Base-by-base conservation (phyloP, 2,888 invertebrate genomes). In the Altica lythri region DNA sequence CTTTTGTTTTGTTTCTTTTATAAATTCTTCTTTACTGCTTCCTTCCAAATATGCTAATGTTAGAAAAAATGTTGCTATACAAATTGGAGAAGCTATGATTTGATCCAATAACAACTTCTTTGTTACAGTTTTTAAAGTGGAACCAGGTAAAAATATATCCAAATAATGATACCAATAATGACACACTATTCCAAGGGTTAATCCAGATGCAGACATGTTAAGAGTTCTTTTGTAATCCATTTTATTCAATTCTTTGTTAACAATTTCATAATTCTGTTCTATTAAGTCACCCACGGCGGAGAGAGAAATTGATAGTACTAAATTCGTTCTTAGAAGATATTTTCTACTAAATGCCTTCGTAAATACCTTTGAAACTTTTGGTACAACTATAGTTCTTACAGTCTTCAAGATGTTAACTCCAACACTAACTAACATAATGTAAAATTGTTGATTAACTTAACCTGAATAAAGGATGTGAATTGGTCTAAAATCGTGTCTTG, bases 101-200 rank as follows among this genome's bases (percentile, higher is more conserved):
- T 95, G 95, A 75, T 95, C 95, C 17, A 90, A 70, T 1, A 90
- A 43, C 32, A 95, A 82, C 79, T 95, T 95, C 71, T 89, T 89
- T 4, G 85, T 61, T 1, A 90, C 87, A 66, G 83, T 80, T 6
- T 69, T 70, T 4, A 90, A 68, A 1, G 84, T 79, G 64, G 85
- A 81, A 1, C 91, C 92, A 1, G 90, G 86, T 27, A 92, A 75
- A 59, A 81, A 76, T 65, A 77, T 79, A 70, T 95, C 95, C 52
- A 95, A 77, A 59, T 84, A 79, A 52, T 82, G 81, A 72, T 95
- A 95, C 92, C 94, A 95, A 72, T 86, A 85, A 72, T 95, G 95
- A 68, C 90, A 89, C 18, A 92, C 78, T 5, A 89, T 74, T 16
- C 94, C 95, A 3, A 92, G 84, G 2, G 86, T 82, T 38, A 85